These are phyloP conservation scores for Balaeniceps rex DNA, from an alignment of 2,113 vertebrate genomes.

Conservation along the genomic window DNA sequence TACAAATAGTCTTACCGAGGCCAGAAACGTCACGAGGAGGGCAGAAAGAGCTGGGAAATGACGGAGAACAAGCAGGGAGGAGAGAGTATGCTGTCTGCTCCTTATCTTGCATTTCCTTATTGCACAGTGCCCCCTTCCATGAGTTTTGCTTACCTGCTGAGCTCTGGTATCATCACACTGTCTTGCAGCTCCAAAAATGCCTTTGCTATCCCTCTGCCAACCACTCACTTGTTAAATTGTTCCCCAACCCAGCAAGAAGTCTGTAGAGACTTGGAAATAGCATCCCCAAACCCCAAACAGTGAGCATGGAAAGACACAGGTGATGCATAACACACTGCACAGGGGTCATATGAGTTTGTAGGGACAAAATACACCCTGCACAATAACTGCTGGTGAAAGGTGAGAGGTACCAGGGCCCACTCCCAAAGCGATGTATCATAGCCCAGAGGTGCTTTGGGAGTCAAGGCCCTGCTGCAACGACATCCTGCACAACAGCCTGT, in stretches of 20 bases:
- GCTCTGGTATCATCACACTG: background rate
- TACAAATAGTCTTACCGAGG: background rate
- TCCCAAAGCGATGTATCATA: background rate
- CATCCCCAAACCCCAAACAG: background rate
- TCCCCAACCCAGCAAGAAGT: background rate
- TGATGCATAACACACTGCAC: fast-evolving
- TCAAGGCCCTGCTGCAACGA: background rate
- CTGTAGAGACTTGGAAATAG: background rate
- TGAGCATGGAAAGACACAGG: fast-evolving
- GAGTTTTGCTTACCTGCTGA: background rate
- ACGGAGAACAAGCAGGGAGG: background rate
- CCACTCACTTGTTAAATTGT: background rate
- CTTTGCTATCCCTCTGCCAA: background rate
- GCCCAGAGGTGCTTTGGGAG: background rate
- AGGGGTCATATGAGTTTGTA: no score
- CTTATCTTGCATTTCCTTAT: background rate
- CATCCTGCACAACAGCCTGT: background rate
- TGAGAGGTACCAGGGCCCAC: background rate
- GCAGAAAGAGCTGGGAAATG: background rate
- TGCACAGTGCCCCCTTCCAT: background rate
- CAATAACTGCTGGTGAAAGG: background rate
- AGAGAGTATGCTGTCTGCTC: background rate
- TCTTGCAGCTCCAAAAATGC: background rate
- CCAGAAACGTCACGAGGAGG: background rate
- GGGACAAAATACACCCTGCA: background rate